These are phyloP conservation scores for Caenorhabditis inopinata DNA, from an alignment of 1,140 invertebrate species.

Conservation along the genomic window DNA sequence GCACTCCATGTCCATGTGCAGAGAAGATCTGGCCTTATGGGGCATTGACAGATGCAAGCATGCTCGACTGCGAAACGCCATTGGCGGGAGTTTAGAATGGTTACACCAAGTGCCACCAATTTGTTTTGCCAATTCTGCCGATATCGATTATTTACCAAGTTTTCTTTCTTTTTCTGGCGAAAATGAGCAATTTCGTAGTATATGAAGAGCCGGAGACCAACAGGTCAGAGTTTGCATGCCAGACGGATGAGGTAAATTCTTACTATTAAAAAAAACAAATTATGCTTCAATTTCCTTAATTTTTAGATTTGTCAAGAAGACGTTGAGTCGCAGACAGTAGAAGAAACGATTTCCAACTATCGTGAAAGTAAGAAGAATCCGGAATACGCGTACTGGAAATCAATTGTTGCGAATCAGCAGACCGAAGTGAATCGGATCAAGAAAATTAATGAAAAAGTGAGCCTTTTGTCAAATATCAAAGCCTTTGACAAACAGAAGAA, in stretches of 20 bases:
- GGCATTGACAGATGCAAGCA: too few relatives aligned
- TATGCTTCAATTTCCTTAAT: not conserved
- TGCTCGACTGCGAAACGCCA: conserved; percentile 13
- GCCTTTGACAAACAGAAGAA: too few relatives aligned
- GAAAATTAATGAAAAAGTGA: not conserved
- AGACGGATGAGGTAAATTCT: not conserved
- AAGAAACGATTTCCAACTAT: not conserved
- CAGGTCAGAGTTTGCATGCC: not conserved
- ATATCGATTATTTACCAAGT: not conserved
- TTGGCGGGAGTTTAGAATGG: conserved; percentile 7
- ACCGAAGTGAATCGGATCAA: not conserved
- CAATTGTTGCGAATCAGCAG: not conserved
- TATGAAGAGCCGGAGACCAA: not conserved
- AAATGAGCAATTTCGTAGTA: not conserved
- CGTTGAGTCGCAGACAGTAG: not conserved
- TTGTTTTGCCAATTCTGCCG: too few relatives aligned
- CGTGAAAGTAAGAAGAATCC: not conserved
- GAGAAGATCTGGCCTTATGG: too few relatives aligned
- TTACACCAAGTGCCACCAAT: not conserved
- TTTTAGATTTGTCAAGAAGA: not conserved
- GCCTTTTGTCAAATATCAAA: too few relatives aligned
- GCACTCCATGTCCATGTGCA: too few relatives aligned
- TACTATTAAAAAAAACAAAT: not conserved
- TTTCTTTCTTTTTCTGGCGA: not conserved
- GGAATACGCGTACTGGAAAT: not conserved